phyloP scores from a whole-genome alignment of 2,888 invertebrate species.

The Hypomecis punctinalis region DNA sequence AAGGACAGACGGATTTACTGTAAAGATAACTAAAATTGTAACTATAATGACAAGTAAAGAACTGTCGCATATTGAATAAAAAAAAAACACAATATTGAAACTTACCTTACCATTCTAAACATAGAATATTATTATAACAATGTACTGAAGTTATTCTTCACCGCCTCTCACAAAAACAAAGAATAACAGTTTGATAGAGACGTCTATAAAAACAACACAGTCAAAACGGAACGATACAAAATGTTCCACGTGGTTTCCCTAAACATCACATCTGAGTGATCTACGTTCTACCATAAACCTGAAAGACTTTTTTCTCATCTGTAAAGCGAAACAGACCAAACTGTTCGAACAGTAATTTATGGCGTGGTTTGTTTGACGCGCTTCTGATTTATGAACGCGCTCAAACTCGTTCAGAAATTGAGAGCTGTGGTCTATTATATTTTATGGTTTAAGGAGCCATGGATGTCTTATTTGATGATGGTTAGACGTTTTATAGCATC shows the following conservation, averaged over 20 bases:
- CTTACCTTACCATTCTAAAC: no score
- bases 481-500: conserved; percentile 18
- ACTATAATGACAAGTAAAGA: no score
- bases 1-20: no score
- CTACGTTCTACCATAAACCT: conserved; percentile 25
- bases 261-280: conserved; percentile 12
- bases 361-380: conserved; percentile 69
- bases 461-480: conserved; percentile 29
- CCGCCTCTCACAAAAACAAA: no score
- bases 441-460: conserved; percentile 28
- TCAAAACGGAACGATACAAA: not conserved
- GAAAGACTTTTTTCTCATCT: conserved; percentile 46
- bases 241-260: conserved; percentile 12
- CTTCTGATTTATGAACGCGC: conserved; percentile 67
- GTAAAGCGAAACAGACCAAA: conserved; percentile 51
- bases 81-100: no score
- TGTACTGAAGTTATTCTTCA: no score
- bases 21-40: no score
- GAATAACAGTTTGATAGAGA: no score
- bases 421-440: conserved; percentile 30
- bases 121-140: no score
- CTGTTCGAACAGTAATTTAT: conserved; percentile 68
- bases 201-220: no score
- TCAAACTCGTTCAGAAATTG: conserved; percentile 41
- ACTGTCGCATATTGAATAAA: no score